A percentile compares a stretch with the other conserved stretches of the same genome.
These are phyloP conservation scores for Anorthoa munda DNA, from an alignment of 2,888 invertebrate genomes.

Conservation along the genomic window DNA sequence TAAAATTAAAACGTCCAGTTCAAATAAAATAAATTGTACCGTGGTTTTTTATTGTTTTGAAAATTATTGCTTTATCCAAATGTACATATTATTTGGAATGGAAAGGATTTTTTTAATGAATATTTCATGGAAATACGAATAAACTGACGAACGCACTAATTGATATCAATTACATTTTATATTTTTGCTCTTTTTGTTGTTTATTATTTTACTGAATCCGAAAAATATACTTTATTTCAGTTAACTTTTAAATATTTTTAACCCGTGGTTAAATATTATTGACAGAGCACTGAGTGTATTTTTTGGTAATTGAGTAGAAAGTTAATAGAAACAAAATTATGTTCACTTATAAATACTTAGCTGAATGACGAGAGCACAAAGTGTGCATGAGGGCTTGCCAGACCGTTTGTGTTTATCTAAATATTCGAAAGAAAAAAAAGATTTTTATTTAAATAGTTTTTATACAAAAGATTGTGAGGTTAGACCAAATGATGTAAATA, in stretches of 20 bases:
- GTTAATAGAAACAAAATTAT: slow-evolving; percentile 2
- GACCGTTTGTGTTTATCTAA: not conserved
- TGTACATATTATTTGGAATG: not conserved
- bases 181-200: not conserved
- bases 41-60: not conserved
- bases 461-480: slow-evolving; percentile 5
- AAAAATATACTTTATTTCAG: not conserved
- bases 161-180: not conserved
- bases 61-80: not conserved
- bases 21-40: not conserved
- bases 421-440: too few species aligned
- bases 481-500: slow-evolving; percentile 30
- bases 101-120: too few species aligned
- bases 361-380: not conserved
- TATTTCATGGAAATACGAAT: not conserved
- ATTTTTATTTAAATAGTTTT: not conserved
- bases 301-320: not conserved
- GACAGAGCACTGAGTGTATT: not conserved
- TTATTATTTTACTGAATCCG: not conserved
- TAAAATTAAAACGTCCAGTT: not conserved
- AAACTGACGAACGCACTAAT: not conserved
- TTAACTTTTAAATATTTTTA: not conserved
- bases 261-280: not conserved
- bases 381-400: not conserved
- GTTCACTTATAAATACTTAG: not conserved